phyloP scores from a whole-genome alignment of 1,140 invertebrate species.

The Danaus melanippus region DNA sequence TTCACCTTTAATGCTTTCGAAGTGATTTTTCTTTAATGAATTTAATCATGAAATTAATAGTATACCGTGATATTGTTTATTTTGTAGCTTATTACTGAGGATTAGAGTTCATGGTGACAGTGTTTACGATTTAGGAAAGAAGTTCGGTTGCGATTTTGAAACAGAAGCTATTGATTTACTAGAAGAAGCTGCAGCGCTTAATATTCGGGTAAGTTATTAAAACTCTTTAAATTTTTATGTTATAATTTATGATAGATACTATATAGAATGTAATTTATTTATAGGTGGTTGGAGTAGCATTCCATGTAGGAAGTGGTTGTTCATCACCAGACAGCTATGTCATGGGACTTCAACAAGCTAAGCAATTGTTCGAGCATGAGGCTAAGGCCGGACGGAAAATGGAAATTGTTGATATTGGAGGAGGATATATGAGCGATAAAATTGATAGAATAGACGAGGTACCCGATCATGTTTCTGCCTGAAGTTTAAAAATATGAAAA shows the following conservation, averaged over 20 bases:
- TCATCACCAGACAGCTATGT: constrained; percentile 25
- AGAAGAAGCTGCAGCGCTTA: constrained; percentile 33
- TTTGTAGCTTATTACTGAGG: constrained; percentile 5
- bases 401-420: constrained; percentile 34
- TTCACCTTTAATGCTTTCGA: not conserved
- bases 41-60: no score
- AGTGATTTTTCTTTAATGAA: no score
- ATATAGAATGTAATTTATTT: not conserved
- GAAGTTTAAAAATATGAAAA: no score
- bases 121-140: constrained; percentile 34
- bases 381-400: constrained; percentile 20
- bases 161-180: constrained; percentile 34
- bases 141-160: constrained; percentile 39
- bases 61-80: no score
- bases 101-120: constrained; percentile 33
- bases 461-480: not conserved
- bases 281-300: constrained; percentile 34
- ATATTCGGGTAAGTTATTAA: constrained; percentile 26
- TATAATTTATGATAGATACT: not conserved
- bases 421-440: constrained; percentile 31
- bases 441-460: constrained; percentile 30
- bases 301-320: constrained; percentile 37
- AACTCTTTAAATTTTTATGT: not conserved
- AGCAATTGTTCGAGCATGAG: constrained; percentile 16
- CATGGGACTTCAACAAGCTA: constrained; percentile 22